Evolutionary conservation across 1,140 invertebrate genomes (phyloP), one percentile per base, ranked within the genome.

Genomic region (Zaprionus davidi): DNA sequence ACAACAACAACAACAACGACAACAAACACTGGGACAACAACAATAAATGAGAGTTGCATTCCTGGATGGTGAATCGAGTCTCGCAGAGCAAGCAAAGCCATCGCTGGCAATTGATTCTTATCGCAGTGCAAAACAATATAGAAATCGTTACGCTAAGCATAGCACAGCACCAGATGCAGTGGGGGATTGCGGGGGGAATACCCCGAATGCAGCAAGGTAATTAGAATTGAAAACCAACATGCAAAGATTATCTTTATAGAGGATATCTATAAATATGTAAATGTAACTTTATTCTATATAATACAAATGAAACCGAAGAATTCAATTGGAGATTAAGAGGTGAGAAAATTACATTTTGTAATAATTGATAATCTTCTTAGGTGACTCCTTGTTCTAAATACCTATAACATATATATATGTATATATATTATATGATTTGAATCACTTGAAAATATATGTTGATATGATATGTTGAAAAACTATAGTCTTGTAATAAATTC

Each of bases 21-120:
- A 73, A 77, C 60, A 68, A 76, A 64, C 20, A 20, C 22, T 56
- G 26, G 20, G 15, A 65, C 51, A 65, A 28, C 34, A 57, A 34
- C 55, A 20, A 38, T 13, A 58, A 38, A 34, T 17, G 31, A 15
- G 64, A 44, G 56, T 71, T 26, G 36, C 38, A 34, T 9, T 24
- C 6, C 15, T 20, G 51, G 49, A 51, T 51, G 36, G 60, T 9
- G 77, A 78, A 75, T 53, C 71, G 80, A 77, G 71, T 83, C 73
- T 86, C 73, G 65, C 83, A 74, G 78, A 56, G 80, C 72, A 87
- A 53, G 64, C 70, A 78, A 73, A 78, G 71, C 70, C 72, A 72
- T 70, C 69, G 75, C 79, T 77, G 69, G 31, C 82, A 77, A 87
- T 86, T 77, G 72, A 82, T 87, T 79, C 65, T 86, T 71, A 86